These are phyloP conservation scores for Artemisiospiza belli DNA, from an alignment of 2,113 vertebrate genomes.

Conservation along the genomic window DNA sequence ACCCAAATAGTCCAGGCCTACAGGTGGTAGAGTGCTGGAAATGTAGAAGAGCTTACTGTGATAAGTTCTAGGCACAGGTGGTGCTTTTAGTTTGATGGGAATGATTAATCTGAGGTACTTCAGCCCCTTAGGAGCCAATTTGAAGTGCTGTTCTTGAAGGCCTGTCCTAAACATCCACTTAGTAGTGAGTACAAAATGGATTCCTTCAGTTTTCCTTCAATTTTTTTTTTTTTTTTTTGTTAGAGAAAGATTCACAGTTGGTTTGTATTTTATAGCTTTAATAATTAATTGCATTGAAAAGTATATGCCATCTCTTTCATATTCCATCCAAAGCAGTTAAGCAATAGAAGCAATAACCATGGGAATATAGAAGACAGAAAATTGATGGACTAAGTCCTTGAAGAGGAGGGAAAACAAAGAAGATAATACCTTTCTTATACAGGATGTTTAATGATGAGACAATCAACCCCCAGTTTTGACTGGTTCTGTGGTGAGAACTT, in stretches of 20 bases:
- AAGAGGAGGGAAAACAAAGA: background rate
- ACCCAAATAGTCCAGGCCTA: background rate
- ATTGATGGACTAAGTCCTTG: background rate
- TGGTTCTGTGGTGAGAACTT: background rate
- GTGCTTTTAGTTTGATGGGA: background rate
- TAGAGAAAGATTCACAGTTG: background rate
- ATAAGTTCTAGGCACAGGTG: background rate
- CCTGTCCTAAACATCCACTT: background rate
- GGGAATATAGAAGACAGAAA: background rate
- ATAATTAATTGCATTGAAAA: background rate
- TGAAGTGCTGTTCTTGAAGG: background rate
- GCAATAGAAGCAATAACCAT: background rate
- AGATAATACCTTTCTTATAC: background rate
- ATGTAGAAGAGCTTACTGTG: background rate
- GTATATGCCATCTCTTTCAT: background rate
- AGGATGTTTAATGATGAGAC: background rate
- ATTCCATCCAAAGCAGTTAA: background rate
- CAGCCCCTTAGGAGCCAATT: background rate
- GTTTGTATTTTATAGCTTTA: background rate
- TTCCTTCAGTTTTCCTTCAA: background rate
- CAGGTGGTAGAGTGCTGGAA: background rate
- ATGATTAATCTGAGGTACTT: background rate
- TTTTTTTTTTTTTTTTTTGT: background rate
- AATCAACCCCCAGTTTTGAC: background rate
- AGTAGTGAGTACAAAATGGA: background rate